Evolutionary conservation across 2,797 vertebrate genomes (phyloP).

Genomic region (Pyrocephalus nanus): DNA sequence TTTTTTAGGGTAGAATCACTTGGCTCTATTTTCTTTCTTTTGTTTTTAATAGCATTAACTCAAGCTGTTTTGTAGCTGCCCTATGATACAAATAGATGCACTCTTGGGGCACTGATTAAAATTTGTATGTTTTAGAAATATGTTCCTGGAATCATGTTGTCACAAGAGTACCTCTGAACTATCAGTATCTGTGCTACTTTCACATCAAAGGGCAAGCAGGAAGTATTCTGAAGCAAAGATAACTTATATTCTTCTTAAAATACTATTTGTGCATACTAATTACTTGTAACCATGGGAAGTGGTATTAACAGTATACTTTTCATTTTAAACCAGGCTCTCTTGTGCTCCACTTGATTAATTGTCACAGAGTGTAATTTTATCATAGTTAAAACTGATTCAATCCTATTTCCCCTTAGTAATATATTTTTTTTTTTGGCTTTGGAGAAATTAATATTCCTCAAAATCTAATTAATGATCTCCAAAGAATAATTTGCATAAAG

Average conservation of each 20-base stretch:
- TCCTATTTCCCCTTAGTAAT: conserved; percentile 66
- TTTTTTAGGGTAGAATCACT: background rate
- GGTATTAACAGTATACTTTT: conserved; percentile 37
- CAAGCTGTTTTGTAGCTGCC: conserved; percentile 19
- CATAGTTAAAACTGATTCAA: conserved; percentile 71
- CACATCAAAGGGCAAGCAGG: background rate
- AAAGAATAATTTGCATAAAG: conserved; percentile 71
- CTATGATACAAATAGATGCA: background rate
- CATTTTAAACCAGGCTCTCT: conserved; percentile 45
- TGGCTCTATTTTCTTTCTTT: background rate
- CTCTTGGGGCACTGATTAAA: conserved; percentile 18
- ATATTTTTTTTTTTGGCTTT: conserved; percentile 43
- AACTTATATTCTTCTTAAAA: conserved; percentile 31
- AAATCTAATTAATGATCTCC: conserved; percentile 75
- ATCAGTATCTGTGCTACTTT: background rate
- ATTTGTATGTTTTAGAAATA: conserved; percentile 42
- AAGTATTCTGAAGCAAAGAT: conserved; percentile 1
- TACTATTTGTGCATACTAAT: conserved; percentile 54
- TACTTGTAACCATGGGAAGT: conserved; percentile 30
- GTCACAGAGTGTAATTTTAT: conserved; percentile 66
- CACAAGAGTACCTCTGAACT: conserved; percentile 11
- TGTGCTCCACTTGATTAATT: conserved; percentile 66
- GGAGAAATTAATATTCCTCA: conserved; percentile 74
- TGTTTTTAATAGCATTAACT: background rate
- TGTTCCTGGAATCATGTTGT: background rate